Percentiles rank a stretch among this genome's conserved stretches.
phyloP scores from a whole-genome alignment of 2,888 invertebrate genomes.

The Stenotaenia linearis region DNA sequence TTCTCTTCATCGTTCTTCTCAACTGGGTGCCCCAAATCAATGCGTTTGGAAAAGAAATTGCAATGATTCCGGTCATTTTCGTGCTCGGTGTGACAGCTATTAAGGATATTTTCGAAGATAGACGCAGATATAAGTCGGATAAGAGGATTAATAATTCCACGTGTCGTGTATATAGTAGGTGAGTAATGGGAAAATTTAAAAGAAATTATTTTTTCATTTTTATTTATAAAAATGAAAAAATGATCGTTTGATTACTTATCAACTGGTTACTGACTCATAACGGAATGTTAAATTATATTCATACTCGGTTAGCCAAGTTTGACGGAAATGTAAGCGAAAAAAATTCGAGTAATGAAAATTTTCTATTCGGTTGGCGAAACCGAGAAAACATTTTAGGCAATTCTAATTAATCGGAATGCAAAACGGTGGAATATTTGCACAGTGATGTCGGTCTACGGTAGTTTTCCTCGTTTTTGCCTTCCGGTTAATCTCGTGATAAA shows the following conservation, averaged over 20 bases:
- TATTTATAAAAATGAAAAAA: too few species aligned
- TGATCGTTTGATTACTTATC: too few species aligned
- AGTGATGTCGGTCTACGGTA: too few species aligned
- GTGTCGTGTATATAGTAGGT: slow-evolving; percentile 88
- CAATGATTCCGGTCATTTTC: slow-evolving; percentile 90
- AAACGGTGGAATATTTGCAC: too few species aligned
- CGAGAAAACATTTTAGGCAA: too few species aligned
- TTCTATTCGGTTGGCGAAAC: neutral
- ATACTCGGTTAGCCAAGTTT: neutral
- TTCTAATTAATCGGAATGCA: too few species aligned
- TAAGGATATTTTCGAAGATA: slow-evolving; percentile 91
- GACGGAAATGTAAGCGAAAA: too few species aligned
- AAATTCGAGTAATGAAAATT: neutral
- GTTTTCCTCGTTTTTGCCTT: neutral
- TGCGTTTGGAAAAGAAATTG: slow-evolving; percentile 92
- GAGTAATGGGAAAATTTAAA: too few species aligned
- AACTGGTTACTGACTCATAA: slow-evolving; percentile 12
- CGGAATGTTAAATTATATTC: neutral
- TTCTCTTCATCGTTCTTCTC: slow-evolving; percentile 89
- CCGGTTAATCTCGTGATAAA: neutral
- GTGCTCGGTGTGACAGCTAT: slow-evolving; percentile 89
- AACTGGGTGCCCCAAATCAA: slow-evolving; percentile 94
- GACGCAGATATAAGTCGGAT: slow-evolving; percentile 81
- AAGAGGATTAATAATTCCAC: slow-evolving; percentile 88
- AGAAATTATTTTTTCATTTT: too few species aligned